Evolutionary conservation across 2,888 invertebrate species (phyloP).

Genomic region (Deroplatys truncata): DNA sequence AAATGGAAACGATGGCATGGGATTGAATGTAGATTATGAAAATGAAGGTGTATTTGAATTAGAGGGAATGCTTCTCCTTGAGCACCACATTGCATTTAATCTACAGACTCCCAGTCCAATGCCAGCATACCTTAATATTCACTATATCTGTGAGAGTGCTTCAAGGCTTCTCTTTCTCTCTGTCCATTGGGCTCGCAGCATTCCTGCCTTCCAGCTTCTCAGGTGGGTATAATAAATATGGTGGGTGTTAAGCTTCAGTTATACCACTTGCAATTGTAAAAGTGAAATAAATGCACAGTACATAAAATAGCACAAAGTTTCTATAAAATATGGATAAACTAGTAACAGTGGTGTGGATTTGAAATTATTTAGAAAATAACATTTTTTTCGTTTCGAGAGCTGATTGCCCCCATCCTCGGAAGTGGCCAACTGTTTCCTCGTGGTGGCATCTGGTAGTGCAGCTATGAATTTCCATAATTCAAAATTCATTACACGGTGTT

Average conservation of each 20-base stretch:
- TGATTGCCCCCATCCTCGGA: too few relatives aligned
- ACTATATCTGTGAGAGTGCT: slow-evolving; percentile 93
- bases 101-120: slow-evolving; percentile 73
- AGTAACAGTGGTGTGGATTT: too few relatives aligned
- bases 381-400: too few relatives aligned
- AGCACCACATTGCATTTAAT: slow-evolving; percentile 68
- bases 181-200: slow-evolving; percentile 84
- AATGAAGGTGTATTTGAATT: slow-evolving; percentile 39
- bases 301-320: too few relatives aligned
- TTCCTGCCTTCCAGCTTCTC: slow-evolving; percentile 76
- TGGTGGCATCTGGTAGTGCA: too few relatives aligned
- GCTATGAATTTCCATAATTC: too few relatives aligned
- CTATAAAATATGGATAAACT: too few relatives aligned
- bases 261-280: too few relatives aligned
- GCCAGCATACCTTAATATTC: slow-evolving; percentile 85
- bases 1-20: slow-evolving; percentile 33
- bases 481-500: too few relatives aligned
- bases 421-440: too few relatives aligned
- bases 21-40: slow-evolving; percentile 36
- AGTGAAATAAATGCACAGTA: too few relatives aligned
- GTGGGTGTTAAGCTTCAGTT: neutral
- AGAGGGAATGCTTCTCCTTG: slow-evolving; percentile 62
- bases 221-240: slow-evolving; percentile 50
- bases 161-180: slow-evolving; percentile 85
- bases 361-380: too few relatives aligned